phyloP scores from a whole-genome alignment of 2,888 invertebrate genomes.

The Drosophila fulvimacula region DNA sequence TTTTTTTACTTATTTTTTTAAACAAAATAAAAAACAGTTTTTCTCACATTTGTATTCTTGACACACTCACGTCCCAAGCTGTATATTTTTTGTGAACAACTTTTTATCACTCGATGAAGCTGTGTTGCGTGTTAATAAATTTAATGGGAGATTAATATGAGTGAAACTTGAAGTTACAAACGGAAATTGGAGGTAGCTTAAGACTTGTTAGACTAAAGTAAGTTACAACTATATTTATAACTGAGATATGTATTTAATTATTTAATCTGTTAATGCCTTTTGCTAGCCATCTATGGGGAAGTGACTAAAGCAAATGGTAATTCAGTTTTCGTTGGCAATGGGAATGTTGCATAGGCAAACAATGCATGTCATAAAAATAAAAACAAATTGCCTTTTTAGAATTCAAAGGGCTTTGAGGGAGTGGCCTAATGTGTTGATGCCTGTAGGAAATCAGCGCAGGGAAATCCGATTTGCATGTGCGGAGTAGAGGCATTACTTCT shows the following conservation, averaged over 20 bases:
- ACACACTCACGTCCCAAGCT: constrained; percentile 13
- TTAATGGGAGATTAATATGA: constrained; percentile 4
- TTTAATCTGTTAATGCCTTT: not conserved
- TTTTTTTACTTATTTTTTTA: constrained; percentile 12
- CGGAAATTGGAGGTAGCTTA: not conserved
- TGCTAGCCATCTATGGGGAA: too few relatives aligned
- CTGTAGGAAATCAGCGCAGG: constrained; percentile 58
- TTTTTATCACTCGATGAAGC: constrained; percentile 62
- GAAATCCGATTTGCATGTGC: constrained; percentile 53
- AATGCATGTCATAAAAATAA: constrained; percentile 54
- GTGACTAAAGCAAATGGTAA: not conserved
- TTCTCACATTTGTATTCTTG: constrained; percentile 67
- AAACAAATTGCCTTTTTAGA: constrained; percentile 70
- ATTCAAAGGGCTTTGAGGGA: constrained; percentile 59
- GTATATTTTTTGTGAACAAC: constrained; percentile 56
- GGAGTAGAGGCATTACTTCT: constrained; percentile 54
- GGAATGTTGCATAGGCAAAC: constrained; percentile 18
- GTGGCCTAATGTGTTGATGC: constrained; percentile 65
- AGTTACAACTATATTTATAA: not conserved
- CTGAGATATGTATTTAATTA: not conserved
- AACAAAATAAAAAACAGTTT: constrained; percentile 27
- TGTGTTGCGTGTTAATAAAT: constrained; percentile 28
- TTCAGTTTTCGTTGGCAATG: not conserved
- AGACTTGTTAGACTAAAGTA: too few relatives aligned
- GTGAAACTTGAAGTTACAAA: constrained; percentile 6